Conservation (phyloP, 2,113 vertebrate genomes). For the Ahaetulla prasina region DNA sequence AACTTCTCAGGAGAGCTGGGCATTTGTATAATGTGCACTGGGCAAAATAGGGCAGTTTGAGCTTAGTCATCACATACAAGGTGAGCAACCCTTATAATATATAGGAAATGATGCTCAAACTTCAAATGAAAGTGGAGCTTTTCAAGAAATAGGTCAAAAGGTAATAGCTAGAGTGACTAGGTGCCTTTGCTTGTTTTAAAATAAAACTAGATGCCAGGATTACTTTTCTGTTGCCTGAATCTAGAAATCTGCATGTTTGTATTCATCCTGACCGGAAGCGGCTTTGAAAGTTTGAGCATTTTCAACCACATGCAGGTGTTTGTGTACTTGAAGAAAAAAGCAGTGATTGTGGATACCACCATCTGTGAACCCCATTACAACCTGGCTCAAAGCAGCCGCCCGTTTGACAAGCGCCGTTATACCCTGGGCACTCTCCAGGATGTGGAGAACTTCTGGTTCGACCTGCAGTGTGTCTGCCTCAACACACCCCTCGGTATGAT, state of each 20-base stretch:
- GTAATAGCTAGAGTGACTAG: neutral
- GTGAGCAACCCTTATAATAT: too few species aligned
- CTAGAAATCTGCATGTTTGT: neutral
- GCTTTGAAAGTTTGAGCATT: neutral
- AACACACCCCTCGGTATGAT: constrained; percentile 88
- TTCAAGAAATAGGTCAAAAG: neutral
- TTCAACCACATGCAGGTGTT: constrained; percentile 74
- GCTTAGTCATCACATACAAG: neutral
- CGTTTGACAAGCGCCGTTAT: constrained; percentile 81
- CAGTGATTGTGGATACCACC: constrained; percentile 87
- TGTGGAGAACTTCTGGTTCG: constrained; percentile 93
- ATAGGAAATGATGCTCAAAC: neutral
- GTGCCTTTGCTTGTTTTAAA: neutral
- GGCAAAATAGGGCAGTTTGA: neutral
- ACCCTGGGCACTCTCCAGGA: constrained; percentile 76
- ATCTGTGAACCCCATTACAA: constrained; percentile 92
- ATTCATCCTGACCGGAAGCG: neutral
- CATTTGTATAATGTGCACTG: neutral
- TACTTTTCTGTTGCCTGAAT: neutral
- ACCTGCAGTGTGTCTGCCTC: constrained; percentile 93
- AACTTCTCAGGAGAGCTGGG: neutral
- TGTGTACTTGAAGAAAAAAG: constrained; percentile 80
- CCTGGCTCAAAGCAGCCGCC: constrained; percentile 77
- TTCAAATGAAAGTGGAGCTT: neutral
- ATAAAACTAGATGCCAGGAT: neutral